Percentiles rank a stretch among this genome's conserved stretches.
Evolutionary conservation across 2,888 invertebrate genomes (phyloP).

Genomic region (Tillus elongatus): DNA sequence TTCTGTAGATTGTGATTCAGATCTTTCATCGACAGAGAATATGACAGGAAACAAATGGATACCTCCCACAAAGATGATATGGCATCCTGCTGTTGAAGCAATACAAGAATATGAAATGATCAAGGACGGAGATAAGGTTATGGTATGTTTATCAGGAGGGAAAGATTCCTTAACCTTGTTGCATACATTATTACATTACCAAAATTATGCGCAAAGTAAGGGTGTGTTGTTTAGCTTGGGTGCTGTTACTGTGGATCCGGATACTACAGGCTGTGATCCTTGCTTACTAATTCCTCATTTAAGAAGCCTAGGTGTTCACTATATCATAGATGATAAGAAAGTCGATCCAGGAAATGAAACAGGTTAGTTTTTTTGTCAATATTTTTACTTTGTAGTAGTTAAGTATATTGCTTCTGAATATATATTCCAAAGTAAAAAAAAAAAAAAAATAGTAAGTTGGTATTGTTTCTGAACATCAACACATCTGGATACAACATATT

Average conservation of each 20-base stretch:
- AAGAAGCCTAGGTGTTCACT: conserved; percentile 61
- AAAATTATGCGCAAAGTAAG: conserved; percentile 64
- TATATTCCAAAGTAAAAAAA: too few species aligned
- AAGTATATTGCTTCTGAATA: too few species aligned
- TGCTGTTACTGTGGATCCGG: conserved; percentile 69
- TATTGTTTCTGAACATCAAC: too few species aligned
- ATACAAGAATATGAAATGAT: conserved; percentile 79
- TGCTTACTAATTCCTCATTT: conserved; percentile 65
- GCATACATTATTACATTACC: conserved; percentile 77
- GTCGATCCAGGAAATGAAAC: conserved; percentile 25
- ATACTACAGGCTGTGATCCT: conserved; percentile 46
- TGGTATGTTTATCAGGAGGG: conserved; percentile 79
- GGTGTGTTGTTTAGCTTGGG: conserved; percentile 65
- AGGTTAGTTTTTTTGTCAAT: conserved; percentile 20
- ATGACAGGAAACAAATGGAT: too few species aligned
- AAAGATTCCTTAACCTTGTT: conserved; percentile 76
- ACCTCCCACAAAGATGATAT: conserved; percentile 65
- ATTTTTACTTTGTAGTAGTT: too few species aligned
- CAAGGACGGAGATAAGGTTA: conserved; percentile 67
- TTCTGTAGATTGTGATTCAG: too few species aligned
- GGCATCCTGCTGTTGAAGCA: conserved; percentile 76
- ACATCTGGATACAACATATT: too few species aligned
- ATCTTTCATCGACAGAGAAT: too few species aligned
- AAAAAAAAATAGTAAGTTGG: too few species aligned
- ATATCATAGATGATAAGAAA: conserved; percentile 57